Evolutionary conservation across 2,888 invertebrate species (phyloP), one percentile per base, ranked within the genome.

Genomic region (Lycocerus yunnanus): DNA sequence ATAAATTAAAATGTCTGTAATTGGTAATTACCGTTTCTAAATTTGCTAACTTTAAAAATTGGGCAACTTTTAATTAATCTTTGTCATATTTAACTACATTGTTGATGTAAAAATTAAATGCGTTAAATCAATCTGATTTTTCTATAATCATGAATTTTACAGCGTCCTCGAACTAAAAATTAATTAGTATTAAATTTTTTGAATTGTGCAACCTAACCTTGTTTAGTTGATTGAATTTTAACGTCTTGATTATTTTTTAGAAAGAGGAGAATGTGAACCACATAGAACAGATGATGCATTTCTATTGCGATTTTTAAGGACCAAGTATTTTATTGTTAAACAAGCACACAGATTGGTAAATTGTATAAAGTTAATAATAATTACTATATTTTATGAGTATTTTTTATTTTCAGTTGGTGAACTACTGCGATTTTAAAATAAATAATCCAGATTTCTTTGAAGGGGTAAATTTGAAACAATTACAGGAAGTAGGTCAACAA

Each of bases 221-320:
- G n/a, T n/a, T n/a, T n/a, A n/a, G n/a, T n/a, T n/a, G n/a, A n/a
- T n/a, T n/a, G n/a, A n/a, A n/a, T n/a, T 43, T 43, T n/a, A 43
- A 43, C 8, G 18, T 18, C 18, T 3, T 11, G 0, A 2, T 24
- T 11, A 43, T 67, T 74, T 76, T 77, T 78, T 89, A 94, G 95
- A 93, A 84, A 91, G 91, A 76, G 94, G 94, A 43, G 93, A 93
- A 82, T 94, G 92, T 84, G 89, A 88, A 68, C 94, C 93, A 3
- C 92, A 93, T 80, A 89, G 95, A 73, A 93, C 92, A 87, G 95
- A 95, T 85, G 94, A 95, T 82, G 91, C 90, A 16, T 95, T 91
- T 84, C 87, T 95, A 72, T 87, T 93, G 68, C 90, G 92, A 84
- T 95, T 95, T 84, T 87, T 95, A 75, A 90, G 95, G 78, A 93